phyloP scores from a whole-genome alignment of 2,797 vertebrate species.

The Brotula barbata region DNA sequence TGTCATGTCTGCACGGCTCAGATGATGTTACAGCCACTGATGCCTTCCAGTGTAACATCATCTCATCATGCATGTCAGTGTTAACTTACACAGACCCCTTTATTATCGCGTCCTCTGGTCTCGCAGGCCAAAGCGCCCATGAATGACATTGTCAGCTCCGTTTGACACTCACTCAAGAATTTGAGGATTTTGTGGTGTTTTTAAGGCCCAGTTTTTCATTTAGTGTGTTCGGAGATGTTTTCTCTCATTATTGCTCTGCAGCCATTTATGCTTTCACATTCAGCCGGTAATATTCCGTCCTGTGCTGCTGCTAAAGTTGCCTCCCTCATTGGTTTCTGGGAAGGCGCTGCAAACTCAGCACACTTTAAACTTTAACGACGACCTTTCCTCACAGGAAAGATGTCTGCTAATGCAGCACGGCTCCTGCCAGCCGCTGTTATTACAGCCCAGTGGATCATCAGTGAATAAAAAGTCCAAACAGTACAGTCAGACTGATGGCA shows the following conservation, averaged over 20 bases:
- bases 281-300: conserved; percentile 35
- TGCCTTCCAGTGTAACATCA: conserved; percentile 20
- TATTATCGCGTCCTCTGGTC: neutral
- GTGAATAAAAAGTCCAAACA: conserved; percentile 24
- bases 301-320: conserved; percentile 29
- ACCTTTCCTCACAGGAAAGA: conserved; percentile 50
- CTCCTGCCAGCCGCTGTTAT: conserved; percentile 44
- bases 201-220: conserved; percentile 3
- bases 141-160: neutral
- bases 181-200: conserved; percentile 16
- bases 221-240: neutral
- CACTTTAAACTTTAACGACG: conserved; percentile 61
- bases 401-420: conserved; percentile 44
- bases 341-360: conserved; percentile 52
- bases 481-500: conserved; percentile 41
- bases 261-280: conserved; percentile 12
- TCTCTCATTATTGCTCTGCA: conserved; percentile 8
- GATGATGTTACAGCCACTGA: conserved; percentile 43
- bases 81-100: conserved; percentile 4
- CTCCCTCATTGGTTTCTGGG: conserved; percentile 31
- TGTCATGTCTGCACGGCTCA: conserved; percentile 27
- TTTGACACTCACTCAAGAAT: conserved; percentile 8
- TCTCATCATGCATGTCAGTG: conserved; percentile 23
- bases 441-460: conserved; percentile 46
- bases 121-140: conserved; percentile 10